These are phyloP conservation scores for Stenodema calcarata DNA, from an alignment of 2,888 invertebrate species.

Conservation along the genomic window DNA sequence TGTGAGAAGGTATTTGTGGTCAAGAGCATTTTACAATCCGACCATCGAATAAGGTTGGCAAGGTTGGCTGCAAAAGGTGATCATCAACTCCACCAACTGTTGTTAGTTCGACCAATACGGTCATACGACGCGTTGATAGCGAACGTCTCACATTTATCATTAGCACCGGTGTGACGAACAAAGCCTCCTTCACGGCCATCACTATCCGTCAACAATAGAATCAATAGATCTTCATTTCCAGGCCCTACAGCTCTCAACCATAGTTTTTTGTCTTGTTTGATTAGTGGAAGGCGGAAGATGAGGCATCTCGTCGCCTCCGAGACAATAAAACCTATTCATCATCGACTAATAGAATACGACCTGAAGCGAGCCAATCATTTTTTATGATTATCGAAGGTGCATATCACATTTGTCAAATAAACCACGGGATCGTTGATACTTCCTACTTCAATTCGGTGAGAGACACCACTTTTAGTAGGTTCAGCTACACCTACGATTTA, in stretches of 20 bases:
- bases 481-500: too few species aligned
- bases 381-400: too few species aligned
- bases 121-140: background rate
- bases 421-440: too few species aligned
- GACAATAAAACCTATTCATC: background rate
- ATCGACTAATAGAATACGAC: too few species aligned
- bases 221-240: slow-evolving; percentile 34
- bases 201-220: background rate
- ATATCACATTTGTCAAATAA: too few species aligned
- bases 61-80: background rate
- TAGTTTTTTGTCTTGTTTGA: slow-evolving; percentile 11
- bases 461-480: too few species aligned
- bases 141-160: background rate
- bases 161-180: background rate
- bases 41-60: background rate
- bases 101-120: background rate
- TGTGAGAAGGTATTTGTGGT: too few species aligned
- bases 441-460: too few species aligned
- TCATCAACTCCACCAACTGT: background rate
- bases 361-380: too few species aligned
- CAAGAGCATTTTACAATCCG: background rate
- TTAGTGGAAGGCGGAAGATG: background rate
- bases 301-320: background rate
- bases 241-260: background rate
- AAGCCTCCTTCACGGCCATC: background rate